Evolutionary conservation across 2,888 invertebrate genomes (phyloP).

Genomic region (Campoplex nolae): DNA sequence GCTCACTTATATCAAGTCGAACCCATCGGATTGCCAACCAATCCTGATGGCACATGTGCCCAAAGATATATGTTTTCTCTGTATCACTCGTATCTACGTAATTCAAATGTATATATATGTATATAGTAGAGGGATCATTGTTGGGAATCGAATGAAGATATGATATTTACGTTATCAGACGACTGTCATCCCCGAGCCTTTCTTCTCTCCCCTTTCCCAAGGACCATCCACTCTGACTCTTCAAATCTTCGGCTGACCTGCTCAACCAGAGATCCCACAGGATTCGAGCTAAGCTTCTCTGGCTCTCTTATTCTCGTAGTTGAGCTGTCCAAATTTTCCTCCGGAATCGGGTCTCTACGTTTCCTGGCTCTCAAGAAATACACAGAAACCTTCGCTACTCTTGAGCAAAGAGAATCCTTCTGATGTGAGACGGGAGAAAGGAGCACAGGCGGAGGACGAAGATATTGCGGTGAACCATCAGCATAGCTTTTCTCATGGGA

Average conservation of each 20-base stretch:
- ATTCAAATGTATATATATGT: neutral
- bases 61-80: neutral
- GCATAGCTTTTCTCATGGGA: conserved; percentile 59
- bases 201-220: neutral
- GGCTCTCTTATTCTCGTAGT: conserved; percentile 38
- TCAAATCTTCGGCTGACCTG: conserved; percentile 34
- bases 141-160: conserved; percentile 10
- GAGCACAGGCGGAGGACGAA: conserved; percentile 3
- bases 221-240: conserved; percentile 19
- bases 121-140: neutral
- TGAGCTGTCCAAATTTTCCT: conserved; percentile 50
- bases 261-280: conserved; percentile 45
- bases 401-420: conserved; percentile 32
- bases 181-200: neutral
- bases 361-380: conserved; percentile 6
- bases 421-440: conserved; percentile 20
- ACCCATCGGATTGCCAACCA: neutral
- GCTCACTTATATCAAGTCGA: neutral
- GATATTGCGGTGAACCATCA: conserved; percentile 45
- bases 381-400: conserved; percentile 2
- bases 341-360: conserved; percentile 23
- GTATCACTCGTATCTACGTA: neutral
- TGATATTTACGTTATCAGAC: conserved; percentile 48
- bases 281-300: conserved; percentile 28
- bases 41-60: neutral